These are phyloP conservation scores for Drosophila mauritiana DNA, from an alignment of 1,140 invertebrate genomes.

Conservation along the genomic window DNA sequence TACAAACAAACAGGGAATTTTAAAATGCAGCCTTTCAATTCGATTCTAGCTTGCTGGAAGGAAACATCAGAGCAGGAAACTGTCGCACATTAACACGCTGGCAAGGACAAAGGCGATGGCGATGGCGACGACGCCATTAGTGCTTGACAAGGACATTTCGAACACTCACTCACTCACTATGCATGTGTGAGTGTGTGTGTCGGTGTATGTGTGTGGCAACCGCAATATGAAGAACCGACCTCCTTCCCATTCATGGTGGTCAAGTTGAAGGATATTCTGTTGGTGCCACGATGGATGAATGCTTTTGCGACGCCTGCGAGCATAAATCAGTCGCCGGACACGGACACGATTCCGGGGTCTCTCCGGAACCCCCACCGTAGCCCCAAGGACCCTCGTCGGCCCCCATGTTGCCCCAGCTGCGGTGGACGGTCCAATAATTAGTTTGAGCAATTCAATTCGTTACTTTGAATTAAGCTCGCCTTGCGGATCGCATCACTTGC, in stretches of 20 bases:
- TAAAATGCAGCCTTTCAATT: slow-evolving; percentile 54
- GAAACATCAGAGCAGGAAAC: slow-evolving; percentile 54
- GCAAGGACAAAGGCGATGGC: slow-evolving; percentile 68
- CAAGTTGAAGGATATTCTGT: slow-evolving; percentile 58
- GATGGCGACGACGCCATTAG: slow-evolving; percentile 71
- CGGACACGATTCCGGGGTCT: neutral
- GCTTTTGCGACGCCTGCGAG: slow-evolving; percentile 47
- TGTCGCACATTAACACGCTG: slow-evolving; percentile 72
- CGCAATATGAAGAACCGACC: slow-evolving; percentile 46
- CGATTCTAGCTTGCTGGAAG: slow-evolving; percentile 44
- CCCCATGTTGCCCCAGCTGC: slow-evolving; percentile 2
- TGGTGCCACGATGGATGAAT: slow-evolving; percentile 46
- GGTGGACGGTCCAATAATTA: slow-evolving; percentile 50
- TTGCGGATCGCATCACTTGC: slow-evolving; percentile 16
- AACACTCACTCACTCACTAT: slow-evolving; percentile 47
- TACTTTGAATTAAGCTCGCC: slow-evolving; percentile 47
- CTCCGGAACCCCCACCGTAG: neutral
- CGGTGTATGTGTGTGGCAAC: slow-evolving; percentile 12
- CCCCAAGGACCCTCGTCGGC: neutral
- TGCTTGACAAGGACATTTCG: slow-evolving; percentile 76
- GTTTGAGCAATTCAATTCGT: slow-evolving; percentile 55
- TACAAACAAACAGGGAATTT: slow-evolving; percentile 39
- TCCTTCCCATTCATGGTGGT: slow-evolving; percentile 26
- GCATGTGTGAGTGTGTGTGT: too few relatives aligned
- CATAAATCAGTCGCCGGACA: slow-evolving; percentile 55